Evolutionary conservation across 2,888 invertebrate genomes (phyloP), one percentile per base, ranked within the genome.

Genomic region (Dicyrtoma fusca): DNA sequence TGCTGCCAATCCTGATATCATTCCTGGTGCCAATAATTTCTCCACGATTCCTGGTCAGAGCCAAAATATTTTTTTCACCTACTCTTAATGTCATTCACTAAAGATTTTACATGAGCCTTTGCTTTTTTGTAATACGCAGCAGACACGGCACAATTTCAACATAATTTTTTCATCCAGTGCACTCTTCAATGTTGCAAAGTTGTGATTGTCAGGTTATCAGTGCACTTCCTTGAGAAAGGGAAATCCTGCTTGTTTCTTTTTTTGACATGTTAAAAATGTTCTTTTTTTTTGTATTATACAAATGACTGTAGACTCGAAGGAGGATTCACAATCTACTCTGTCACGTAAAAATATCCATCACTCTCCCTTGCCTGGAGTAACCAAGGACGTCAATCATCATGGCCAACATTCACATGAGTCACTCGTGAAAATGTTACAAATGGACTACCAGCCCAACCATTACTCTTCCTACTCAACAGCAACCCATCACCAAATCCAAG

Each of bases 1-100:
- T 76, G 34, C 72, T 51, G 76, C 79, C 68, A 80, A 80, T 73
- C 80, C 80, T 51, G 80, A 80, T 75, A 79, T 80, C 71, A 79
- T 80, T 68, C 78, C 79, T 55, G 80, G 79, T 77, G 79, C 78
- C 77, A 80, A 80, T 72, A 78, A 75, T 72, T 80, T 76, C 73
- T 76, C 79, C 71, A 76, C 77, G 61, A 45, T 49, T n/a, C 17
- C 66, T 74, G 80, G 80, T 80, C 71, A 76, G 55, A 13, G 34
- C 57, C 13, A 25, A 17, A 49, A 49, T 6, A 13, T 13, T 8
- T 3, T 64, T 64, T 42, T 17, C 8, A n/a, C n/a, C n/a, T n/a
- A n/a, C n/a, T 26, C n/a, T 42, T 44, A 44, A 13, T 19, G 34
- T 34, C 34, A 34, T 3, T 34, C 21, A 34, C 21, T n/a, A 26